Evolutionary conservation across 2,888 invertebrate species (phyloP), one percentile per base, ranked within the genome.

Genomic region (Clusia tigrina): DNA sequence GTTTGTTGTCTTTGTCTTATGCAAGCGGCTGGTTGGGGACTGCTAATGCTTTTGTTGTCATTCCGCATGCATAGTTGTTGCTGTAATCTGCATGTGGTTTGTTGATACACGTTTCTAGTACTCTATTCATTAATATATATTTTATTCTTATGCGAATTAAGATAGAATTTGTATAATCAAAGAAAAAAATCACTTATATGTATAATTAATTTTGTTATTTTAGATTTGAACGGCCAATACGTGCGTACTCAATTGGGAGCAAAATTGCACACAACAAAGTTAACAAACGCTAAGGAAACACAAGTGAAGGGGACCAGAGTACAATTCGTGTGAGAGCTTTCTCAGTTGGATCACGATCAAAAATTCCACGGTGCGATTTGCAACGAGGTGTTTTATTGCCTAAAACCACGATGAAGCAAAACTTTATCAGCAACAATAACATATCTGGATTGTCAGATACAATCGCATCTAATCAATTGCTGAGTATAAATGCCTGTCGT

Each of bases 221-320:
- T 24, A 73, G 74, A 51, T 69, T n/a, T 58, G 84, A 83, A 70
- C 85, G 87, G 71, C 92, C 92, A n/a, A 86, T 89, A 58, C 87
- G 94, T 70, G 90, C 94, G 1, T 94, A 94, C 84, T 94, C 94
- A 24, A 91, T 95, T 68, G 95, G 95, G 22, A 94, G 93, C 60
- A 88, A 91, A 69, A 91, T 92, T 2, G 90, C 91, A 69, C 86
- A 87, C 64, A 85, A 85, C 9, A 88, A 87, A 80, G 85, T 87
- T 75, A 85, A 85, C 70, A 84, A 86, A 60, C 82, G 84, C n/a
- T 77, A 85, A 63, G 84, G 80, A 67, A 82, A 81, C 38, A 77
- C 83, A 57, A 83, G 85, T 65, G 84, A 85, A 6, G 78, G 80
- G 17, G 87, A 86, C 71, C 78, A 75, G 57, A 81, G 84, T 38